phyloP scores from a whole-genome alignment of 1,140 invertebrate species.

The Dendroctonus valens region DNA sequence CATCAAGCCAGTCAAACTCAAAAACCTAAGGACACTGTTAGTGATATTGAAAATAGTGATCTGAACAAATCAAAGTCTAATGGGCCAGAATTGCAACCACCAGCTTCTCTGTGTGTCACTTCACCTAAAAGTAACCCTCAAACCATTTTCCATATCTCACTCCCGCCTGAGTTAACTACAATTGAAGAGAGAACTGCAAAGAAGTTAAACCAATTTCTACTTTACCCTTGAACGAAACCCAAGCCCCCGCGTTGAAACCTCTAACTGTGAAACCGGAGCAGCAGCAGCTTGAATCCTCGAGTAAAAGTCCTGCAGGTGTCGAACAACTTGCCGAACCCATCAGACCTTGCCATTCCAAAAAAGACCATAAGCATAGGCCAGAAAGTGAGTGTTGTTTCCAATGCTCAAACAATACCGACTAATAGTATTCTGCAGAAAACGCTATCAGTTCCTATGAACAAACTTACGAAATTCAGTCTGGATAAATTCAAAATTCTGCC shows the following conservation, averaged over 20 bases:
- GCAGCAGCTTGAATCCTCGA: not conserved
- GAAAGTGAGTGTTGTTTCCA: conserved; percentile 48
- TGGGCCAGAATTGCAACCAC: not conserved
- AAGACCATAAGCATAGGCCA: conserved; percentile 36
- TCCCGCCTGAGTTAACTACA: too few relatives aligned
- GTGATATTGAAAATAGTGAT: conserved; percentile 34
- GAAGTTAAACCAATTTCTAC: too few relatives aligned
- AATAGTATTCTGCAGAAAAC: conserved; percentile 47
- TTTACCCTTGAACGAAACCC: too few relatives aligned
- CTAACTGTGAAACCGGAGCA: conserved; percentile 1
- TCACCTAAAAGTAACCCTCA: too few relatives aligned
- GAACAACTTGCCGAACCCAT: conserved; percentile 6
- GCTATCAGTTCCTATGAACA: conserved; percentile 47
- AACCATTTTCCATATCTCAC: too few relatives aligned
- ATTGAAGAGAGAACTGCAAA: too few relatives aligned
- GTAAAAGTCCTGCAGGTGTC: not conserved
- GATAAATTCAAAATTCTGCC: conserved; percentile 49
- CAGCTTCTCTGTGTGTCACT: not conserved
- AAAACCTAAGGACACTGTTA: conserved; percentile 25
- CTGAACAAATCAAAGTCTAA: conserved; percentile 21
- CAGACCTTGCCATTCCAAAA: not conserved
- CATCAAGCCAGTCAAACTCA: conserved; percentile 11
- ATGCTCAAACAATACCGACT: conserved; percentile 41
- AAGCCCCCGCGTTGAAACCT: not conserved
- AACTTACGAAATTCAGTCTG: conserved; percentile 46